These are phyloP conservation scores for Eurois occulta DNA, from an alignment of 2,888 invertebrate genomes.

Conservation along the genomic window DNA sequence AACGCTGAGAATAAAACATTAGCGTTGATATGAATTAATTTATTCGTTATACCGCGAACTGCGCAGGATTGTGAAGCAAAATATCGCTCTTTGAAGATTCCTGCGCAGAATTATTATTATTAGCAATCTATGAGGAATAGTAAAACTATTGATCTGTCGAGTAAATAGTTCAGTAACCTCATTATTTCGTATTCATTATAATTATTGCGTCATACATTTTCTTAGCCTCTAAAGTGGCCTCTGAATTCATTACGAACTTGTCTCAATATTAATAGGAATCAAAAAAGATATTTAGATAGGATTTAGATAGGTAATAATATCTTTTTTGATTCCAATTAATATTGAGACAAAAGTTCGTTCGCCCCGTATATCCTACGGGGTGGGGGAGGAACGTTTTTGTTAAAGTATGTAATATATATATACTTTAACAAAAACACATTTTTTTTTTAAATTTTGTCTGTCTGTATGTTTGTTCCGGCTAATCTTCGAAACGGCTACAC, in stretches of 20 bases:
- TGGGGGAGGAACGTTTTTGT: too few relatives aligned
- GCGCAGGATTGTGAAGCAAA: slow-evolving; percentile 30
- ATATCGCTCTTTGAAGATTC: slow-evolving; percentile 15
- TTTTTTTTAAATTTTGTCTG: too few relatives aligned
- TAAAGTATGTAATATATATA: too few relatives aligned
- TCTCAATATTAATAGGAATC: neutral
- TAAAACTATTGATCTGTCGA: slow-evolving; percentile 1
- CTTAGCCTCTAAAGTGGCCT: neutral
- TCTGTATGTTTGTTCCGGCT: too few relatives aligned
- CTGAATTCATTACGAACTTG: slow-evolving; percentile 6
- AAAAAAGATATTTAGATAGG: neutral
- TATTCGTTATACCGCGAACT: slow-evolving; percentile 23
- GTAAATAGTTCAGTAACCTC: slow-evolving; percentile 46
- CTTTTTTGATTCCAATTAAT: too few relatives aligned
- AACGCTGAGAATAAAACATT: slow-evolving; percentile 14
- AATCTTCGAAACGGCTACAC: neutral
- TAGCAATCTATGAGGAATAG: neutral
- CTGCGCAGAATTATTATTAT: slow-evolving; percentile 32
- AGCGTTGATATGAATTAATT: slow-evolving; percentile 27
- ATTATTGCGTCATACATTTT: slow-evolving; percentile 22
- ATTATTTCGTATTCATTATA: slow-evolving; percentile 15
- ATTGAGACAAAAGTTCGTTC: too few relatives aligned
- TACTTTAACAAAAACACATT: too few relatives aligned
- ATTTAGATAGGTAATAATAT: too few relatives aligned
- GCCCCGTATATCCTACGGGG: too few relatives aligned